A percentile compares a stretch with the other conserved stretches of the same genome.
Conservation (phyloP, 2,888 invertebrate species). For the Sialis lutaria region DNA sequence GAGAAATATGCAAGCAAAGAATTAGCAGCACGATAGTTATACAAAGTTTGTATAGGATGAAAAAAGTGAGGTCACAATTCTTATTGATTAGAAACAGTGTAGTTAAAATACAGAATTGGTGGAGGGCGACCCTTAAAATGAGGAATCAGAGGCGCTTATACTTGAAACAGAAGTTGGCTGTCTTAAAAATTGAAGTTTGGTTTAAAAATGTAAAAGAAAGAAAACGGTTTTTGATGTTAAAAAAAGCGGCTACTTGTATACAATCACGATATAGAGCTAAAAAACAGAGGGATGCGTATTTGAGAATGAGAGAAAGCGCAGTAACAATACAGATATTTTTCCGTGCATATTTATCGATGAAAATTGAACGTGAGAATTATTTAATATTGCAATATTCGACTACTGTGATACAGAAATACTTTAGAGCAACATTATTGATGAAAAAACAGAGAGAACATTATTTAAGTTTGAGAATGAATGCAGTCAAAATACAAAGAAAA, state of each 20-base stretch:
- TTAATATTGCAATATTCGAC: conserved; percentile 16
- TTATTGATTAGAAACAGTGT: too few relatives aligned
- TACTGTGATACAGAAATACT: conserved; percentile 28
- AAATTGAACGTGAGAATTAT: conserved; percentile 11
- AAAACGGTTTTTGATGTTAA: conserved; percentile 4
- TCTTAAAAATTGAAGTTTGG: too few relatives aligned
- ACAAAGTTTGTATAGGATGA: conserved; percentile 30
- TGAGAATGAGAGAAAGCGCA: conserved; percentile 14
- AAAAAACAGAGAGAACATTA: conserved; percentile 19
- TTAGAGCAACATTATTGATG: conserved; percentile 19
- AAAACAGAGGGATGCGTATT: conserved; percentile 18
- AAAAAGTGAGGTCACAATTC: conserved; percentile 11
- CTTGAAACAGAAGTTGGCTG: too few relatives aligned
- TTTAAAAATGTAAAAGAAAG: too few relatives aligned
- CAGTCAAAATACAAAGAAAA: conserved; percentile 25
- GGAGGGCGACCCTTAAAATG: too few relatives aligned
- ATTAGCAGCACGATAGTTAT: conserved; percentile 29
- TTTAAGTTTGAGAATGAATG: conserved; percentile 20
- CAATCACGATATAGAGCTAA: conserved; percentile 27
- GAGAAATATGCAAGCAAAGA: conserved; percentile 12
- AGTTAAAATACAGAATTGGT: too few relatives aligned
- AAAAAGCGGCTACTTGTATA: conserved; percentile 19
- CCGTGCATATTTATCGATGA: conserved; percentile 14
- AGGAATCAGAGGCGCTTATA: too few relatives aligned
- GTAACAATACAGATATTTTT: conserved; percentile 18